phyloP scores from a whole-genome alignment of 2,113 vertebrate species.

The Dasyornis broadbenti region DNA sequence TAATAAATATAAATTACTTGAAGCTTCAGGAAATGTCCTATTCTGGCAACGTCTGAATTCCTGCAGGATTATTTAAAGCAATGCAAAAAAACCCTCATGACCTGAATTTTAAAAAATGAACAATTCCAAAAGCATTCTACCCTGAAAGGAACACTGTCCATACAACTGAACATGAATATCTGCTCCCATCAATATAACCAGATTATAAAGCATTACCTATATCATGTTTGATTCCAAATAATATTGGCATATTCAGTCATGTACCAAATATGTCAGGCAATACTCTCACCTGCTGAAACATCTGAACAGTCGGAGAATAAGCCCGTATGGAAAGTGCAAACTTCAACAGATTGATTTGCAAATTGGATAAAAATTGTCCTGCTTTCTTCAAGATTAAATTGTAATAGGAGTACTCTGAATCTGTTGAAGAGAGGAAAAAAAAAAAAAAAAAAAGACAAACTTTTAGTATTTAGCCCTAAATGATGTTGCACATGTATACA shows the following conservation, averaged over 20 bases:
- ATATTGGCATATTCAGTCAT: neutral
- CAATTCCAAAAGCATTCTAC: neutral
- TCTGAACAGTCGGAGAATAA: conserved; percentile 87
- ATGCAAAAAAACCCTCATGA: neutral
- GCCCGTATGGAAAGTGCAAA: conserved; percentile 86
- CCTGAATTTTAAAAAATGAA: neutral
- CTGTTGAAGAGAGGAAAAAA: conserved; percentile 57
- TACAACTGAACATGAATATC: neutral
- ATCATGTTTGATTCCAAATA: neutral
- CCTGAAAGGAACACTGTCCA: neutral
- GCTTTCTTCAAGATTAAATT: conserved; percentile 94
- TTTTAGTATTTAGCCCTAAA: neutral
- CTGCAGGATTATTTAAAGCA: neutral
- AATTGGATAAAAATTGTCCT: conserved; percentile 89
- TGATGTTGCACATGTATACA: neutral
- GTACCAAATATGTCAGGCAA: neutral
- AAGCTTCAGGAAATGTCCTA: neutral
- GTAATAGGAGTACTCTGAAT: conserved; percentile 89
- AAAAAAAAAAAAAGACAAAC: neutral
- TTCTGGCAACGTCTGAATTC: neutral
- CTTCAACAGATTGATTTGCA: conserved; percentile 87
- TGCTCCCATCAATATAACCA: neutral
- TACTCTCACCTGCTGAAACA: conserved; percentile 88
- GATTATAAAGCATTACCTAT: neutral
- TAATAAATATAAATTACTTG: neutral